A percentile compares a stretch with the other conserved stretches of the same genome.
phyloP scores from a whole-genome alignment of 2,888 invertebrate species.

The Ctena decussata region DNA sequence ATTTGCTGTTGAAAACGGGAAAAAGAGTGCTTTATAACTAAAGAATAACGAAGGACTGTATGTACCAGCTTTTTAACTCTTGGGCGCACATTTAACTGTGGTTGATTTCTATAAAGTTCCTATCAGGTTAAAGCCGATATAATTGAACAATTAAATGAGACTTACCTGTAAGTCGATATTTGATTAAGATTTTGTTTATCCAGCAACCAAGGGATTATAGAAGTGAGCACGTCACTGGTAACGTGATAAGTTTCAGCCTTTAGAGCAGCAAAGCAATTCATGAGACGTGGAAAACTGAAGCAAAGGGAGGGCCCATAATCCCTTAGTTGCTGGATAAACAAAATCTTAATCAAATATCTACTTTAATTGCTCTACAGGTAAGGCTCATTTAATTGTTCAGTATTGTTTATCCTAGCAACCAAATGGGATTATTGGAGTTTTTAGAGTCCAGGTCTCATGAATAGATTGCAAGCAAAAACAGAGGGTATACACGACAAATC shows the following conservation, averaged over 20 bases:
- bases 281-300: neutral
- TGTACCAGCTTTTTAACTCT: too few species aligned
- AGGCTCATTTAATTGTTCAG: neutral
- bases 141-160: too few species aligned
- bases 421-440: neutral
- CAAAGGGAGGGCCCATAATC: neutral
- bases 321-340: neutral
- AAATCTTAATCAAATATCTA: neutral
- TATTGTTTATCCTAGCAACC: too few species aligned
- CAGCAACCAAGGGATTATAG: too few species aligned
- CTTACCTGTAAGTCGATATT: too few species aligned
- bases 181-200: too few species aligned
- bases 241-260: neutral
- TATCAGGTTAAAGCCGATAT: too few species aligned
- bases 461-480: neutral
- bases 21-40: too few species aligned
- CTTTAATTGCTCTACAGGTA: conserved; percentile 4
- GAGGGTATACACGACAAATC: neutral
- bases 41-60: too few species aligned
- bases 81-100: too few species aligned
- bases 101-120: too few species aligned
- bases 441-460: neutral
- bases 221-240: neutral
- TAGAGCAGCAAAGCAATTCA: neutral
- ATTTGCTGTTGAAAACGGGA: too few species aligned